Evolutionary conservation across 2,797 vertebrate genomes (phyloP), one percentile per base, ranked within the genome.

Genomic region (Acanthornis magna): DNA sequence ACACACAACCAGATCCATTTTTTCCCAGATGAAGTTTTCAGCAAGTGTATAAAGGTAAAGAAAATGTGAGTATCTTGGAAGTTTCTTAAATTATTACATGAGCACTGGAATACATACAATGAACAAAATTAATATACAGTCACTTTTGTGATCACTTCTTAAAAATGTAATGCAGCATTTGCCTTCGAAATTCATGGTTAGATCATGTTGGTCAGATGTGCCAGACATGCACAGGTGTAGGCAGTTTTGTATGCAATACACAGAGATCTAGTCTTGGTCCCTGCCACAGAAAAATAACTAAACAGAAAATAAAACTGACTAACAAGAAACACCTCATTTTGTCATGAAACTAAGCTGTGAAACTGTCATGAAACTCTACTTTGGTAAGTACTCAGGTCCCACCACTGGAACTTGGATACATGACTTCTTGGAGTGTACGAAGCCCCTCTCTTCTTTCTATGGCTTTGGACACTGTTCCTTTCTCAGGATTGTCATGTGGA

Each of bases 11-110:
- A 96, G 87, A 98, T 98, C 79, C 88, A 51, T 86, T 96, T 73
- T 61, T 96, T 98, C 97, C 95, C 98, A 66, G 98, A 98, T 89
- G 94, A 97, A 82, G 94, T 97, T 97, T 98, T 98, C 97, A 97
- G 96, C 32, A 97, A 97, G 53, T 98, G 97, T 65, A 77, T 94
- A 72, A 96, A 97, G 29, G 97, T 98, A 29, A 96, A 98, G 92
- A 98, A 98, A 96, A 96, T 98, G 97, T 98, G 96, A 98, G 98
- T 98, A 94, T 42, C 18, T 65, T 84, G 60, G 67, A 13, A 71
- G 36, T 47, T 74, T 47, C 63, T 74, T 60, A 48, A 57, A 67
- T 25, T 51, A 40, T 67, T 57, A n/a, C 7, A 11, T 5, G 8
- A 54, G 5, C 80, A 30, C n/a, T 53, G 38, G 17, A 74, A 53